Evolutionary conservation across 2,113 vertebrate species (phyloP), one percentile per base, ranked within the genome.

Genomic region (Amazona vittata): DNA sequence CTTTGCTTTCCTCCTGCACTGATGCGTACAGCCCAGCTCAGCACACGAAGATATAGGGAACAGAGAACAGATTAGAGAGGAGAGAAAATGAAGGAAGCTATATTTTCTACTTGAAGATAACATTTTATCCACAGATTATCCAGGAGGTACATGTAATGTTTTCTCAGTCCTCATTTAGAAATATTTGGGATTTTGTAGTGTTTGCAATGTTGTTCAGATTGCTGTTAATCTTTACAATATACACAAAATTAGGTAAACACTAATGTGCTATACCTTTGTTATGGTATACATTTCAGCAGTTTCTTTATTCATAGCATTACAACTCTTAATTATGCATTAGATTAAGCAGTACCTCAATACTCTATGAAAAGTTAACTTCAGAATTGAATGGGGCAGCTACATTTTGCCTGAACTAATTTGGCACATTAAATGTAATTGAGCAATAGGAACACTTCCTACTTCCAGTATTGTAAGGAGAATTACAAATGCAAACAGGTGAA

Each of bases 401-500:
- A 80, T 91, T 89, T 96, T 86, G 15, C 59, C 87, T 86, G 88
- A 94, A 89, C 49, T 50, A 24, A 91, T 79, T 53, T 84, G 33
- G 71, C 86, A 65, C 17, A 37, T 90, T 92, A 90, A 94, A 82
- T 68, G 31, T 65, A 94, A 94, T 59, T 70, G 82, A 92, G 50
- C 28, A 82, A 79, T 68, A 91, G 22, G 71, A 96, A 50, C 21
- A 70, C 95, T 83, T 86, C 57, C 80, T 80, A 76, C 64, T 90
- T 62, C 80, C 95, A 85, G 86, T 83, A 62, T 78, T 88, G 43
- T 90, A 85, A 95, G 70, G 59, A 95, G 44, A 90, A 96, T 83
- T 92, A 46, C 78, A 94, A 95, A 90, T 57, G 22, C 49, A 92
- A 96, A 82, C 67, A 69, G 13, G 49, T 49, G 24, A 49, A 49